Evolutionary conservation across 2,113 vertebrate species (phyloP).

Genomic region (Madoqua kirkii): DNA sequence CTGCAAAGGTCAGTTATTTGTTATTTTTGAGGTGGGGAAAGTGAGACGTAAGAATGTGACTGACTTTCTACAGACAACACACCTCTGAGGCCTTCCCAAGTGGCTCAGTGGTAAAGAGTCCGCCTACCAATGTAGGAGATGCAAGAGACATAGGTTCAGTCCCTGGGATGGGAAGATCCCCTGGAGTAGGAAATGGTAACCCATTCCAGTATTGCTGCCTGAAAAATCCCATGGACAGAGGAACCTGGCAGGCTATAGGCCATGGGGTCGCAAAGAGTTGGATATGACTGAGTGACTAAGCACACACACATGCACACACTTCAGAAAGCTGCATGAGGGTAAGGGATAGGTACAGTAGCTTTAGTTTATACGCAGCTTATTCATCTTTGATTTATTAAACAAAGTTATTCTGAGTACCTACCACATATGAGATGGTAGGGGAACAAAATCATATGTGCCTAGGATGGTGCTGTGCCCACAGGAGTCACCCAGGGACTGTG

Average conservation of each 20-base stretch:
- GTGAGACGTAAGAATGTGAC: not conserved
- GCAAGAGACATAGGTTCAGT: not conserved
- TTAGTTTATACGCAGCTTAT: not conserved
- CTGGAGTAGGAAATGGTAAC: not conserved
- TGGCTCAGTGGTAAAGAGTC: not conserved
- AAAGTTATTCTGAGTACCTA: not conserved
- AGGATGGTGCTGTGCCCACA: not conserved
- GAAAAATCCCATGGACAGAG: not conserved
- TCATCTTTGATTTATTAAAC: not conserved
- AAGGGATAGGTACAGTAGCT: not conserved
- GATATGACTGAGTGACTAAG: not conserved
- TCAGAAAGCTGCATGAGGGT: not conserved
- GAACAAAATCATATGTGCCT: not conserved
- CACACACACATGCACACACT: not conserved
- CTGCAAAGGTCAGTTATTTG: not conserved
- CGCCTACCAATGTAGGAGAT: not conserved
- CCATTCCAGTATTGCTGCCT: not conserved
- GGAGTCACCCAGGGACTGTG: not conserved
- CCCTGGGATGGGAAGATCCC: not conserved
- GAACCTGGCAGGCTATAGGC: not conserved
- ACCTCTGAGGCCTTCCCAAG: not conserved
- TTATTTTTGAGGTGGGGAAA: slow-evolving; percentile 24
- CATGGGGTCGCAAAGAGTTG: not conserved
- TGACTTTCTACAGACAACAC: not conserved
- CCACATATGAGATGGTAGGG: not conserved